phyloP scores from a whole-genome alignment of 1,140 invertebrate genomes.

The Samia ricini region DNA sequence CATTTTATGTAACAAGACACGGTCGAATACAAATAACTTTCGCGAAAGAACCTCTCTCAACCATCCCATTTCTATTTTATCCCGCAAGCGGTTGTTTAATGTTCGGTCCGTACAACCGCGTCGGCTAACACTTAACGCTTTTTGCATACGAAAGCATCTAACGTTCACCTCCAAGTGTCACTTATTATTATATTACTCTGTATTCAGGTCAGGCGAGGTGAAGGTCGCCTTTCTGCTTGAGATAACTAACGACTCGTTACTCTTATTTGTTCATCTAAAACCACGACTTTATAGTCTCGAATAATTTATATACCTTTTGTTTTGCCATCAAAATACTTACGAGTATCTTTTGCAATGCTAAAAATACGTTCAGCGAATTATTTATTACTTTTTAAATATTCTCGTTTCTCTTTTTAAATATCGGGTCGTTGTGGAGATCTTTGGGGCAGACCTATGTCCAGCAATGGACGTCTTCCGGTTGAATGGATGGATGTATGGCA shows the following conservation, averaged over 20 bases:
- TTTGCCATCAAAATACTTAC: neutral
- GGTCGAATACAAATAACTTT: conserved; percentile 71
- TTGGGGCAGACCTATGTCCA: too few relatives aligned
- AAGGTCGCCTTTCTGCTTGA: conserved; percentile 63
- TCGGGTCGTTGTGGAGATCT: too few relatives aligned
- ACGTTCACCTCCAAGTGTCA: conserved; percentile 59
- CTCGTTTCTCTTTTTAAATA: too few relatives aligned
- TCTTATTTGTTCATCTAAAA: conserved; percentile 31
- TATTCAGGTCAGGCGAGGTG: conserved; percentile 60
- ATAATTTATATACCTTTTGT: neutral
- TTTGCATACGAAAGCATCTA: conserved; percentile 73
- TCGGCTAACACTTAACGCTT: conserved; percentile 74
- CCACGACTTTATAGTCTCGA: conserved; percentile 3
- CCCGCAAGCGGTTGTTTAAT: conserved; percentile 72
- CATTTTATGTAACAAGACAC: conserved; percentile 61
- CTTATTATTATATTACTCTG: conserved; percentile 65
- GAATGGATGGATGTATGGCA: too few relatives aligned
- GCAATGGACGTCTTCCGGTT: too few relatives aligned
- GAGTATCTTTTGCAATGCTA: too few relatives aligned
- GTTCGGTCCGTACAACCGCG: conserved; percentile 73
- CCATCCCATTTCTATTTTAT: conserved; percentile 75
- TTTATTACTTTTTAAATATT: too few relatives aligned
- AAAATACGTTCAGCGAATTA: too few relatives aligned
- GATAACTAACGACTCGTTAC: conserved; percentile 57
- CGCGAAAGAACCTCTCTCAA: conserved; percentile 75